Evolutionary conservation across 2,888 invertebrate species (phyloP).

Genomic region (Chrysodeixis includens): DNA sequence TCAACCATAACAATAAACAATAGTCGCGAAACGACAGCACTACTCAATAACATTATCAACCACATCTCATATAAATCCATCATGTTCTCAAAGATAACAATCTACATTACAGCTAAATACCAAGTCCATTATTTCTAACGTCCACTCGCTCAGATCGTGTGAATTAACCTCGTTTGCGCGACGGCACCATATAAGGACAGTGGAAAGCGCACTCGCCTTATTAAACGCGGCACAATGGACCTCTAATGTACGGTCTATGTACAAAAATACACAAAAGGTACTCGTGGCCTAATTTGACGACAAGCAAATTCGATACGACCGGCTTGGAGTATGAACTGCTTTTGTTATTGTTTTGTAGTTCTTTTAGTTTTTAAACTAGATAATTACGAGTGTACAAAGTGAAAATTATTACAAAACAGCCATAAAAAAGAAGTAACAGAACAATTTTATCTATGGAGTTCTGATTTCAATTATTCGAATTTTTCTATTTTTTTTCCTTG

Average conservation of each 20-base stretch:
- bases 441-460: too few species aligned
- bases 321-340: constrained; percentile 14
- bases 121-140: constrained; percentile 54
- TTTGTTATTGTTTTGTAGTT: not conserved
- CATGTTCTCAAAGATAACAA: constrained; percentile 36
- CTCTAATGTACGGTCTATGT: constrained; percentile 60
- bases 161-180: constrained; percentile 74
- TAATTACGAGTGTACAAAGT: too few species aligned
- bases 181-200: constrained; percentile 70
- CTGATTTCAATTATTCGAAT: too few species aligned
- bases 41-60: constrained; percentile 15
- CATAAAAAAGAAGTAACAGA: too few species aligned
- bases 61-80: constrained; percentile 38
- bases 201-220: constrained; percentile 73
- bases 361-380: not conserved
- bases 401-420: too few species aligned
- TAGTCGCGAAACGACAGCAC: not conserved
- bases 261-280: constrained; percentile 60
- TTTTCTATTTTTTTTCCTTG: too few species aligned
- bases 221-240: constrained; percentile 73
- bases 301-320: constrained; percentile 48
- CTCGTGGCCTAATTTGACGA: constrained; percentile 54
- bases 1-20: not conserved
- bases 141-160: constrained; percentile 65
- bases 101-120: constrained; percentile 56